Conservation (phyloP, 2,888 invertebrate genomes). For the Gastracanthus pulcherrimus region DNA sequence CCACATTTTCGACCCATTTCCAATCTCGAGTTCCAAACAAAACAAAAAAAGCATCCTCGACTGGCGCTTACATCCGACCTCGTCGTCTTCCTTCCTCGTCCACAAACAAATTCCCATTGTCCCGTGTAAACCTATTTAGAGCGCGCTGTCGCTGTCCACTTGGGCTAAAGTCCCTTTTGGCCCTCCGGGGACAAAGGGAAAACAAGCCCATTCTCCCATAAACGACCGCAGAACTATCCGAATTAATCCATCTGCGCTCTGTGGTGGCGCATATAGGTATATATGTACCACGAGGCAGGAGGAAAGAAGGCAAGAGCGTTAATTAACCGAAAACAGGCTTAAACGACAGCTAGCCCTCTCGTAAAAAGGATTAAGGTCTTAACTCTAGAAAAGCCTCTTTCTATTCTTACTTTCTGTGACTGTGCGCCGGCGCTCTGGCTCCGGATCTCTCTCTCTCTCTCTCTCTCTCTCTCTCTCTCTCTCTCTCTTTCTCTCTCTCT, state of each 20-base stretch:
- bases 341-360: conserved; percentile 3
- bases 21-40: too few species aligned
- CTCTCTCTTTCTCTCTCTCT: not conserved
- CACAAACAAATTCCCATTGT: conserved; percentile 40
- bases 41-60: too few species aligned
- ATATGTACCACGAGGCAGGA: too few species aligned
- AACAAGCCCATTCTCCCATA: conserved; percentile 21
- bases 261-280: not conserved
- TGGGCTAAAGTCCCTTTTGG: not conserved
- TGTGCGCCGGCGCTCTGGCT: too few species aligned
- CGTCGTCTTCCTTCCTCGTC: not conserved
- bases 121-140: conserved; percentile 41
- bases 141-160: conserved; percentile 24
- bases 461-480: not conserved
- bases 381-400: conserved; percentile 26
- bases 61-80: too few species aligned
- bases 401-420: too few species aligned
- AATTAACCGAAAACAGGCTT: conserved; percentile 53
- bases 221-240: conserved; percentile 33
- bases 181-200: conserved; percentile 14
- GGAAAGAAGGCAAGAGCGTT: conserved; percentile 31
- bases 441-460: not conserved
- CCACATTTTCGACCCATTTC: too few species aligned
- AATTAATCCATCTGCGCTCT: conserved; percentile 22
- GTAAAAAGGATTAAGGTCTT: conserved; percentile 50